Evolutionary conservation across 2,888 invertebrate genomes (phyloP).

Genomic region (Macropis europaea): DNA sequence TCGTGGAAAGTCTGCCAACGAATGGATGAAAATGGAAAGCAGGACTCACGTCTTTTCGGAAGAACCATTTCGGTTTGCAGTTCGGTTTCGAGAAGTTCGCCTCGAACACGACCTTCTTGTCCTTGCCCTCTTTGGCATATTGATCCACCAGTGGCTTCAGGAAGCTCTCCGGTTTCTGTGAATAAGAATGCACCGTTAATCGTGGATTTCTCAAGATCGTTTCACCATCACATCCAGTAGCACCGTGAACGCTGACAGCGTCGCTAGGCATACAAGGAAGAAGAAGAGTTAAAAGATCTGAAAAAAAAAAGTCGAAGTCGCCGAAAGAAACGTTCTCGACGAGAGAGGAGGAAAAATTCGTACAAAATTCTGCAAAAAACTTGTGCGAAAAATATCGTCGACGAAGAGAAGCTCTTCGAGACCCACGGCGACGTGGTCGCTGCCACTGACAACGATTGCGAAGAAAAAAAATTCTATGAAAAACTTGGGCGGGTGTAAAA

Average conservation of each 20-base stretch:
- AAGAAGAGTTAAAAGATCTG: constrained; percentile 37
- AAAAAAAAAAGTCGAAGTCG: constrained; percentile 30
- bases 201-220: background rate
- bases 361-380: background rate
- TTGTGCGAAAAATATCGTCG: background rate
- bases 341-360: constrained; percentile 19
- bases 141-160: constrained; percentile 96
- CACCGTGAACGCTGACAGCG: constrained; percentile 51
- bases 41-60: constrained; percentile 93
- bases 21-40: background rate
- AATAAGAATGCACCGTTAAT: constrained; percentile 31
- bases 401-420: constrained; percentile 12
- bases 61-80: constrained; percentile 94
- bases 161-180: constrained; percentile 95
- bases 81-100: constrained; percentile 98
- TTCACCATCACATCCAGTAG: constrained; percentile 25
- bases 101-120: constrained; percentile 96
- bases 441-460: background rate
- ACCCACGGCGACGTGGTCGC: background rate
- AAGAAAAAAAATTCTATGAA: constrained; percentile 8
- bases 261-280: constrained; percentile 51
- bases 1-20: no score
- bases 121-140: constrained; percentile 96
- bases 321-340: constrained; percentile 23
- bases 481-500: no score